Conservation (phyloP, 2,797 vertebrate genomes). For the Holocentrus rufus region DNA sequence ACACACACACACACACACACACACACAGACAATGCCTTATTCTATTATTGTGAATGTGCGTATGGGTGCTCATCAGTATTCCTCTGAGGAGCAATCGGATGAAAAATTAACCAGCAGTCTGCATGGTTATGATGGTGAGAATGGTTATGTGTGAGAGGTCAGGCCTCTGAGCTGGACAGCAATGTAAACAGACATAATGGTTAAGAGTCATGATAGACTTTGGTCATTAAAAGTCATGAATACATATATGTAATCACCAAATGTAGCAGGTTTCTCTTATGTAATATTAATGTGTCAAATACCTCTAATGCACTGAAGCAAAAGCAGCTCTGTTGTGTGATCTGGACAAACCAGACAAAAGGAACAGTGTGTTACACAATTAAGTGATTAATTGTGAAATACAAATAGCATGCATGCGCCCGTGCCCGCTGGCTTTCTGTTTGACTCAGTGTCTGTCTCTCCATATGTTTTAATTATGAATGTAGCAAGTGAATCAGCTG, state of each 20-base stretch:
- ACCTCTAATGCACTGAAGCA: background rate
- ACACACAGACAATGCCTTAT: no score
- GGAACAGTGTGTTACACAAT: conserved; percentile 4
- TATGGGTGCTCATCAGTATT: background rate
- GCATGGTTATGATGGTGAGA: background rate
- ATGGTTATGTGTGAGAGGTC: no score
- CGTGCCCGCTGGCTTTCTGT: background rate
- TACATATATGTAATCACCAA: no score
- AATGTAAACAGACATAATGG: background rate
- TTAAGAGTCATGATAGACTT: background rate
- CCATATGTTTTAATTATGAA: background rate
- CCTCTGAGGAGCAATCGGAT: background rate
- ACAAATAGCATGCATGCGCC: background rate
- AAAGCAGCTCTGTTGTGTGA: conserved; percentile 32
- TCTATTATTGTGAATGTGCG: background rate
- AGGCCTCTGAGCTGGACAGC: background rate
- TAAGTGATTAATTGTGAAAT: conserved; percentile 12
- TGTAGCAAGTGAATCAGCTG: background rate
- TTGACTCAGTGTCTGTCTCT: background rate
- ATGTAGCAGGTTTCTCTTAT: background rate
- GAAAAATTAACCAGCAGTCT: background rate
- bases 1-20: no score
- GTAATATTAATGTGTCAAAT: conserved; percentile 10
- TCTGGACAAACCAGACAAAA: conserved; percentile 15
- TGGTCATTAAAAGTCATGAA: background rate